These are phyloP conservation scores for Nettapus auritus DNA, from an alignment of 2,113 vertebrate genomes.

Conservation along the genomic window DNA sequence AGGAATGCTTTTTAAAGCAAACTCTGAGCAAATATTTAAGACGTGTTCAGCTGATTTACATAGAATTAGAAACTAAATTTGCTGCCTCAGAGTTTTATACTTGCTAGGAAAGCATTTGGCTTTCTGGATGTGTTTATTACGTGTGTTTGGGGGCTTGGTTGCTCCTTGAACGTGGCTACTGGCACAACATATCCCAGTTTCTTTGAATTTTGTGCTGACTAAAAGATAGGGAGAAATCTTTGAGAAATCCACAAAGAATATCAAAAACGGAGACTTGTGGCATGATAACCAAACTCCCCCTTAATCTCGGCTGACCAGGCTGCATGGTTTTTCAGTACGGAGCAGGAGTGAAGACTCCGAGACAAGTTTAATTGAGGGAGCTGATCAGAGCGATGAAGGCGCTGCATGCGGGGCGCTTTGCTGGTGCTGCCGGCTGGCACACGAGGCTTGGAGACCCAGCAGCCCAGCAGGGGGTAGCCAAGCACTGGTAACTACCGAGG, in stretches of 20 bases:
- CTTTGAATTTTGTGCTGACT: not conserved
- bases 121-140: not conserved
- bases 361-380: not conserved
- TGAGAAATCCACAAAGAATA: not conserved
- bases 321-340: not conserved
- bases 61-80: conserved; percentile 15
- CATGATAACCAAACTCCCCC: not conserved
- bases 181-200: not conserved
- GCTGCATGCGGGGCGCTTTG: conserved; percentile 2
- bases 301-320: not conserved
- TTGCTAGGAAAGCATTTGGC: not conserved
- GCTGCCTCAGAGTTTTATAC: not conserved
- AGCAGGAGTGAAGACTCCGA: not conserved
- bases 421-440: conserved; percentile 5
- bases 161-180: not conserved
- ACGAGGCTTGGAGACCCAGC: conserved; percentile 35
- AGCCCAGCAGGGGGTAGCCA: conserved; percentile 96
- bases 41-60: conserved; percentile 45
- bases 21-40: conserved; percentile 54
- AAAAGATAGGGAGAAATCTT: not conserved
- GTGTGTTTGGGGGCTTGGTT: not conserved
- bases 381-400: not conserved
- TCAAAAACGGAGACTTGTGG: not conserved
- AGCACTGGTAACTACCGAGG: conserved; percentile 80
- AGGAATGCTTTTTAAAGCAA: conserved; percentile 56